Evolutionary conservation across 2,888 invertebrate species (phyloP).

Genomic region (Habroteleia sp.): DNA sequence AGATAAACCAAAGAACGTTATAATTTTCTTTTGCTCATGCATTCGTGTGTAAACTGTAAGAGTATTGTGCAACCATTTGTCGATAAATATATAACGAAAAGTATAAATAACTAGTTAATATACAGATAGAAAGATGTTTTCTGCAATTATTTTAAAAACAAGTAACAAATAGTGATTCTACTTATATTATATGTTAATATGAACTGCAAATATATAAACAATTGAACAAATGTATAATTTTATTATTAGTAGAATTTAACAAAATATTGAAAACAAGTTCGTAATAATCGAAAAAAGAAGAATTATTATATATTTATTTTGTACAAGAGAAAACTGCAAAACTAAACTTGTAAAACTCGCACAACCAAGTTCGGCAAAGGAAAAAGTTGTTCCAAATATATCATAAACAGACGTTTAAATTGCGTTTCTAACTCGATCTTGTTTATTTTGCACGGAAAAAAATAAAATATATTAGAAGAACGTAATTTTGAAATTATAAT

Average conservation of each 20-base stretch:
- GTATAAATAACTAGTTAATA: slow-evolving; percentile 32
- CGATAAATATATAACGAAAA: slow-evolving; percentile 15
- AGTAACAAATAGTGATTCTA: no score
- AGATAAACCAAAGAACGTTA: slow-evolving; percentile 32
- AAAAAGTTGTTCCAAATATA: slow-evolving; percentile 55
- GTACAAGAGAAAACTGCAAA: not conserved
- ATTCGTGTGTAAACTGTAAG: slow-evolving; percentile 35
- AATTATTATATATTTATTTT: not conserved
- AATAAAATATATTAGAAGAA: not conserved
- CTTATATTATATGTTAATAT: no score
- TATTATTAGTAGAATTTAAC: no score
- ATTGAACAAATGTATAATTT: no score
- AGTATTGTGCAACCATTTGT: slow-evolving; percentile 31
- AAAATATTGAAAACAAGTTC: not conserved
- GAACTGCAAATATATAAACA: no score
- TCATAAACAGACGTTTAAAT: slow-evolving; percentile 12
- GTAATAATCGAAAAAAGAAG: no score
- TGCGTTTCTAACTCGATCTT: slow-evolving; percentile 32
- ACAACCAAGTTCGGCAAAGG: slow-evolving; percentile 33
- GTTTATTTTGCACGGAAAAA: no score
- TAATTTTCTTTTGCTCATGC: slow-evolving; percentile 39
- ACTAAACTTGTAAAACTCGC: slow-evolving; percentile 21
- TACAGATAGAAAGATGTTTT: no score
- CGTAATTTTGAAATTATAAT: no score
- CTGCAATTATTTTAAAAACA: not conserved